Evolutionary conservation across 2,797 vertebrate genomes (phyloP), one percentile per base, ranked within the genome.

Genomic region (Remorina albescens): DNA sequence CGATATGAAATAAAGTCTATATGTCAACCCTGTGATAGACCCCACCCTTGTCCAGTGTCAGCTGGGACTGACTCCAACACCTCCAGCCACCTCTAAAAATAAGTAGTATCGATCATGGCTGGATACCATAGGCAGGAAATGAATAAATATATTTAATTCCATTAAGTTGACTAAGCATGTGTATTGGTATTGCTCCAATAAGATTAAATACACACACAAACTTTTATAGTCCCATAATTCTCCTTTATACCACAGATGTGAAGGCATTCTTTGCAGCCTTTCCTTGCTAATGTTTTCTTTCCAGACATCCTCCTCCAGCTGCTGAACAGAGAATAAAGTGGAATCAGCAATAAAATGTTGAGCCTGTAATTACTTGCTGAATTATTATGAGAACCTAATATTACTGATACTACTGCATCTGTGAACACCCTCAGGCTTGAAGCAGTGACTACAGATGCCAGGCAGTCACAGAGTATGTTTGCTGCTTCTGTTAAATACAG

Each of bases 291-390:
- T 53, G 19, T 78, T 67, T 56, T 78, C 60, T 18, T 80, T 72
- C 44, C 61, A 65, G 4, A 83, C 89, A 66, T 16, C 41, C 18
- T 83, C 88, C 63, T 78, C 2, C 65, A 13, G 85, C 55, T 74
- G 76, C 67, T 50, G 83, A 91, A 86, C 74, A 23, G 47, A 65
- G 74, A 76, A 84, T 57, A 26, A 72, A 76, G 36, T 76, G 79
- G 54, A 67, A 81, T 85, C 72, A 81, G 62, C 88, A 87, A 86
- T 87, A 88, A 92, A 81, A 85, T 80, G 59, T 76, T 84, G 71
- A 71, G 84, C 46, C 53, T 79, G 61, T 82, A 83, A 88, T 87
- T 80, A 61, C 78, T 80, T 83, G 78, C 59, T 88, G 54, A 72
- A 79, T 50, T 81, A 89, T 88, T 84, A 71, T 76, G 81, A 85